Evolutionary conservation across 2,888 invertebrate genomes (phyloP).

Genomic region (Arctia plantaginis): DNA sequence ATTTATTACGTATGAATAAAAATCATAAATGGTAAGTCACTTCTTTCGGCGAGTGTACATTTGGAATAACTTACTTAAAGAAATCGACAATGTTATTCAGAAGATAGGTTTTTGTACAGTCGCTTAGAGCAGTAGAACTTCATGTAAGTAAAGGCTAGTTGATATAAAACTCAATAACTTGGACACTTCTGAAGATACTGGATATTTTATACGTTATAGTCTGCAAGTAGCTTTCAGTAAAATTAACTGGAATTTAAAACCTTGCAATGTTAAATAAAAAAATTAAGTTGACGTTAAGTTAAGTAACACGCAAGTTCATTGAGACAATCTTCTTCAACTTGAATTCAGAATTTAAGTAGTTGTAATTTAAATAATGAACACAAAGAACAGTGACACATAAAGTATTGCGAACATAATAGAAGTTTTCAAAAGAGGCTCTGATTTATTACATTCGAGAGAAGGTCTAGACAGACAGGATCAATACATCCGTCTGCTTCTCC

Average conservation of each 20-base stretch:
- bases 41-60: constrained; percentile 36
- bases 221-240: not conserved
- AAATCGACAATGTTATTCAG: constrained; percentile 9
- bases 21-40: constrained; percentile 50
- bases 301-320: not conserved
- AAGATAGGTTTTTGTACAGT: constrained; percentile 25
- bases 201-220: not conserved
- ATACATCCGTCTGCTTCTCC: not conserved
- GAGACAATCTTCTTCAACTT: not conserved
- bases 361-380: not conserved
- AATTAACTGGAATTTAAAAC: not conserved
- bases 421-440: not conserved
- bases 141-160: not conserved
- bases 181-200: not conserved
- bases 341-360: not conserved
- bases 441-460: not conserved
- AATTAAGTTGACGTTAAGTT: too few species aligned
- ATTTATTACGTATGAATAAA: constrained; percentile 52
- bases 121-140: constrained; percentile 1
- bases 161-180: constrained; percentile 1
- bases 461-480: not conserved
- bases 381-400: not conserved
- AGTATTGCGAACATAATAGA: not conserved
- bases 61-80: constrained; percentile 17
- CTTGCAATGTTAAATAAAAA: too few species aligned